phyloP scores from a whole-genome alignment of 2,113 vertebrate species.

The Plestiodon gilberti region DNA sequence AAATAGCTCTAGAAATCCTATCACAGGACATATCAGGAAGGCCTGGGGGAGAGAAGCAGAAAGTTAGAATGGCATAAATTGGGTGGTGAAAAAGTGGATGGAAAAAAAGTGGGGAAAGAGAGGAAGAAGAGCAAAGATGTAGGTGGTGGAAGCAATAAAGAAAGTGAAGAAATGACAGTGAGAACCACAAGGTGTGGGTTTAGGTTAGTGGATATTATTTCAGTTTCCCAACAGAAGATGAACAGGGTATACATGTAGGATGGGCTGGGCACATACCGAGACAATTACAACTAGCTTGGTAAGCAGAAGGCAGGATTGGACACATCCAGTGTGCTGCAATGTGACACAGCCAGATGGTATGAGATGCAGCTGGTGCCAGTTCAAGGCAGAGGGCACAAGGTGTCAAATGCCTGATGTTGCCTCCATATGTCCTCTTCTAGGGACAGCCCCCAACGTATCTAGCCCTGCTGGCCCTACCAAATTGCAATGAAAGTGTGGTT shows the following conservation, averaged over 20 bases:
- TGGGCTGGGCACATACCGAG: not conserved
- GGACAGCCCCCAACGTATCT: not conserved
- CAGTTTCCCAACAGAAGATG: not conserved
- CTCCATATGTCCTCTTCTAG: not conserved
- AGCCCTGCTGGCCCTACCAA: not conserved
- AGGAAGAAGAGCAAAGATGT: not conserved
- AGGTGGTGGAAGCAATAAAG: not conserved
- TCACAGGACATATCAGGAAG: not conserved
- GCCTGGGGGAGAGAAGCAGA: rapidly evolving
- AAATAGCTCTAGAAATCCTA: not conserved
- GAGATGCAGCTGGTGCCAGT: rapidly evolving
- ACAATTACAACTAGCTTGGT: not conserved
- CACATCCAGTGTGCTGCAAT: not conserved
- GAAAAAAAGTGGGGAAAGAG: not conserved
- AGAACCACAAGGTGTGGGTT: slow-evolving; percentile 27
- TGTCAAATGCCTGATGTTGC: not conserved
- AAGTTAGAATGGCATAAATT: not conserved
- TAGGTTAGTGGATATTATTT: slow-evolving; percentile 33
- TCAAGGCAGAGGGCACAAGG: rapidly evolving
- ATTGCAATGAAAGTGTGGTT: not conserved
- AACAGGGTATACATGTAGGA: rapidly evolving
- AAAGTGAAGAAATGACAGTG: slow-evolving; percentile 4
- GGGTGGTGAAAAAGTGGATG: not conserved
- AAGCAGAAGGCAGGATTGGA: not conserved
- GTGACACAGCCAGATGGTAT: not conserved